phyloP scores from a whole-genome alignment of 1,140 invertebrate species.

The Drosophila insularis region DNA sequence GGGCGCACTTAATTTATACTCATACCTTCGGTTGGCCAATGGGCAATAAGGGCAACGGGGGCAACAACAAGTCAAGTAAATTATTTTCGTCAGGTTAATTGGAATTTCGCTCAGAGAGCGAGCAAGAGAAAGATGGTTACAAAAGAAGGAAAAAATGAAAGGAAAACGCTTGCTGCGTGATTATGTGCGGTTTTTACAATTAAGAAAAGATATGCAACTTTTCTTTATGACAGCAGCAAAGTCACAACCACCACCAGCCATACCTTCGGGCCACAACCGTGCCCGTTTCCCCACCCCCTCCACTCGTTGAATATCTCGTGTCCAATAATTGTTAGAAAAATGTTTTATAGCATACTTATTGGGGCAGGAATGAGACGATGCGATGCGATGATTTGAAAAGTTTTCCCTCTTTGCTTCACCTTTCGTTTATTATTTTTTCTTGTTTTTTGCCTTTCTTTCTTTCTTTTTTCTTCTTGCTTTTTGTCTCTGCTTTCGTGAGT shows the following conservation, averaged over 20 bases:
- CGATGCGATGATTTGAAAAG: constrained; percentile 19
- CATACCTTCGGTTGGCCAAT: constrained; percentile 20
- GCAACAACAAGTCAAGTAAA: constrained; percentile 46
- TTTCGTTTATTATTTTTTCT: constrained; percentile 9
- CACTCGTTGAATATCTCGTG: neutral
- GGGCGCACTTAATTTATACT: constrained; percentile 52
- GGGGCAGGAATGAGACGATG: constrained; percentile 2
- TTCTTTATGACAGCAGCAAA: constrained; percentile 15
- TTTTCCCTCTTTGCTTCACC: constrained; percentile 9
- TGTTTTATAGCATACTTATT: constrained; percentile 26
- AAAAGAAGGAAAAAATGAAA: constrained; percentile 20
- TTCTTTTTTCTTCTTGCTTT: neutral
- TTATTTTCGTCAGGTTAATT: constrained; percentile 63
- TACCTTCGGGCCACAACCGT: neutral
- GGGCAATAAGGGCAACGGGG: neutral
- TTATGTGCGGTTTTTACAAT: constrained; percentile 32
- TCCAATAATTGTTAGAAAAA: constrained; percentile 22
- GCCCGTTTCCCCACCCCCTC: neutral
- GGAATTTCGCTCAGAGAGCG: constrained; percentile 44
- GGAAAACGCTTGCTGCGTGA: constrained; percentile 24
- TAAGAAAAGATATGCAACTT: constrained; percentile 24
- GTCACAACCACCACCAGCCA: neutral
- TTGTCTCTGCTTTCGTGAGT: neutral
- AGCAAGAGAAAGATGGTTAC: neutral
- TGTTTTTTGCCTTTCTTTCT: neutral